Percentiles rank a stretch among this genome's conserved stretches.
phyloP scores from a whole-genome alignment of 2,797 vertebrate genomes.

The Spheniscus humboldti region DNA sequence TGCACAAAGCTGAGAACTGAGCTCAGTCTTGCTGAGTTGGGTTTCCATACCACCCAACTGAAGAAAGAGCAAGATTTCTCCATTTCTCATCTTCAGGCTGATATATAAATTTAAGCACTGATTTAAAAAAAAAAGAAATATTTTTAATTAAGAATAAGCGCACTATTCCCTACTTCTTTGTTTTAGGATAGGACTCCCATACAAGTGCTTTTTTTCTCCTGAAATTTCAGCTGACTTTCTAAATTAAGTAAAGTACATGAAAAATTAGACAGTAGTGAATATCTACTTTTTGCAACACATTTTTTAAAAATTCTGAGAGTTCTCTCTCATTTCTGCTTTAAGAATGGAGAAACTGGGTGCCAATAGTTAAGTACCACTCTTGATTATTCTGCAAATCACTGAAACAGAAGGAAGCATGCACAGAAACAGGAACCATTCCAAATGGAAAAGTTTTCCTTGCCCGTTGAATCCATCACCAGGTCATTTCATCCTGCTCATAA shows the following conservation, averaged over 20 bases:
- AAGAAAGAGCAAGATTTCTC: background rate
- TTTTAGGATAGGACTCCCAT: background rate
- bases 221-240: background rate
- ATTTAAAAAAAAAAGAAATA: rapidly evolving
- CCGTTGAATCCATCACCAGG: background rate
- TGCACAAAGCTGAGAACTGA: background rate
- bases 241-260: background rate
- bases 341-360: background rate
- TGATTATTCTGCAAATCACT: background rate
- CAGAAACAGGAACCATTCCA: background rate
- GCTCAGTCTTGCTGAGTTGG: rapidly evolving
- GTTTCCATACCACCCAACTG: background rate
- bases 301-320: background rate
- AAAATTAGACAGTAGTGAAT: background rate
- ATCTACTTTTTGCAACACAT: background rate
- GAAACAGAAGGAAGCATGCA: background rate
- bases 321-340: background rate
- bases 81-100: background rate
- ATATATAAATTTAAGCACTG: background rate
- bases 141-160: background rate
- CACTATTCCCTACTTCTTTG: background rate
- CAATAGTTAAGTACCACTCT: background rate
- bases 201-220: background rate
- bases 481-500: background rate
- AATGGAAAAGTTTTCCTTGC: background rate